phyloP scores from a whole-genome alignment of 2,797 vertebrate species.

The Manis javanica region DNA sequence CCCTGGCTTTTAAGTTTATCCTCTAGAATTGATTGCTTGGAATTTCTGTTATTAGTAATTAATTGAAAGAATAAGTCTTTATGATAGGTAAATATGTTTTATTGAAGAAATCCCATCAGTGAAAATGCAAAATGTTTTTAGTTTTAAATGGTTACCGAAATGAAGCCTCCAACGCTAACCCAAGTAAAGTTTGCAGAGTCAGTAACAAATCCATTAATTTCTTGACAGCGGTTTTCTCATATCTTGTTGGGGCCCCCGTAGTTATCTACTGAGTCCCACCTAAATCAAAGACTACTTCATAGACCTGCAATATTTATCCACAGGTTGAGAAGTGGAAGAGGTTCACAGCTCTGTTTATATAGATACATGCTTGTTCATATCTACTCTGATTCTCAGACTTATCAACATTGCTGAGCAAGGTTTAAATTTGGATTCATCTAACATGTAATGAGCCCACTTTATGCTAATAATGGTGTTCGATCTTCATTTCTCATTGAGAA shows the following conservation, averaged over 20 bases:
- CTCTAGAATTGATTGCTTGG: conserved; percentile 68
- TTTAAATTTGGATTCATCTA: neutral
- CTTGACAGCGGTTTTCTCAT: conserved; percentile 41
- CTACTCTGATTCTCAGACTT: neutral
- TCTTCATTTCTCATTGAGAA: neutral
- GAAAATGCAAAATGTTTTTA: conserved; percentile 75
- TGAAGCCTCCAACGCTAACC: conserved; percentile 60
- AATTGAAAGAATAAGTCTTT: conserved; percentile 75
- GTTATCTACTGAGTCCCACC: conserved; percentile 7
- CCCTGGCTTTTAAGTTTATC: conserved; percentile 49
- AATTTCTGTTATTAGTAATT: conserved; percentile 75
- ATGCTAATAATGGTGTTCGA: neutral
- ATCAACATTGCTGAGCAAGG: neutral
- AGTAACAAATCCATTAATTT: conserved; percentile 74
- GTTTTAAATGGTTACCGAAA: conserved; percentile 71
- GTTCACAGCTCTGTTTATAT: neutral
- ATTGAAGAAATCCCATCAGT: conserved; percentile 71
- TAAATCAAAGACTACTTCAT: conserved; percentile 58
- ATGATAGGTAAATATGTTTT: conserved; percentile 76
- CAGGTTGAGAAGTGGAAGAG: neutral
- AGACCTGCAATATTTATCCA: neutral
- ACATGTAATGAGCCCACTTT: neutral
- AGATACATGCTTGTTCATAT: neutral
- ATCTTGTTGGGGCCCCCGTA: conserved; percentile 45
- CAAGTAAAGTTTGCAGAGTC: conserved; percentile 47